Conservation (phyloP, 2,797 vertebrate genomes). For the Neomorphus geoffroyi region DNA sequence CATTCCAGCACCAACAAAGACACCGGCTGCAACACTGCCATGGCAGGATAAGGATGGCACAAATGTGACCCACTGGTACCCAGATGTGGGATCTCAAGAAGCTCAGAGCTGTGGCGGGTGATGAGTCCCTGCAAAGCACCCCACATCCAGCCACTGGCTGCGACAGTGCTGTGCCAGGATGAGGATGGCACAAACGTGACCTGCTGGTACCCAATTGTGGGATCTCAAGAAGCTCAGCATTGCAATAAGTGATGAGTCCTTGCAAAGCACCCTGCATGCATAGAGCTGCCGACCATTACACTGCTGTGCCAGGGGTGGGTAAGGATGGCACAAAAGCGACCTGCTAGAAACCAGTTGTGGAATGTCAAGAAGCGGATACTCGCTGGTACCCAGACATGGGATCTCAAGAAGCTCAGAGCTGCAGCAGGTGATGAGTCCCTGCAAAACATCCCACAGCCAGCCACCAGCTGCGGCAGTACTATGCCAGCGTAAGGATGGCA, state of each 20-base stretch:
- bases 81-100: rapidly evolving
- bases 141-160: neutral
- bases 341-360: too few relatives aligned
- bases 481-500: neutral
- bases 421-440: neutral
- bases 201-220: too few relatives aligned
- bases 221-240: too few relatives aligned
- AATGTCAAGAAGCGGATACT: too few relatives aligned
- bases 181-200: neutral
- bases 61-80: rapidly evolving
- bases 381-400: neutral
- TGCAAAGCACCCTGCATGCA: too few relatives aligned
- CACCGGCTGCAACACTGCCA: neutral
- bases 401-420: neutral
- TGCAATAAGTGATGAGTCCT: too few relatives aligned
- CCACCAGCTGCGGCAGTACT: neutral
- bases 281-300: too few relatives aligned
- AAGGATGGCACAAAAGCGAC: too few relatives aligned
- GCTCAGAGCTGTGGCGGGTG: neutral
- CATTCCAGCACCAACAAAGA: rapidly evolving
- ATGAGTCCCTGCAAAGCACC: neutral
- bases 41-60: neutral
- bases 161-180: neutral
- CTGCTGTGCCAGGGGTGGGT: too few relatives aligned
- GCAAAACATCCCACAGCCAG: neutral